These are phyloP conservation scores for Anagrus nilaparvatae DNA, from an alignment of 1,140 invertebrate species.

Conservation along the genomic window DNA sequence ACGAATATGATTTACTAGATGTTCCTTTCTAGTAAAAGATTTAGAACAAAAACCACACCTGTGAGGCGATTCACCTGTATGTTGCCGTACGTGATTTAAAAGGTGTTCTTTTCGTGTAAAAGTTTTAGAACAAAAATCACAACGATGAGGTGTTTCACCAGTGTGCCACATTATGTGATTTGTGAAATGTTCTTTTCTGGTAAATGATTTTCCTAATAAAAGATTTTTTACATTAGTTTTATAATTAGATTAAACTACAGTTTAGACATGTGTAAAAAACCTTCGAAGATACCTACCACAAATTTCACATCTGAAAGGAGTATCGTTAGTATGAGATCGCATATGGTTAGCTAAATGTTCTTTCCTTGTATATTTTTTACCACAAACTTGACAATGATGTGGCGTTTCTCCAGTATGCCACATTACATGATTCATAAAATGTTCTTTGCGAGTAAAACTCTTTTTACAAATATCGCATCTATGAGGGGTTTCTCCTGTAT, in stretches of 20 bases:
- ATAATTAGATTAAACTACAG: not conserved
- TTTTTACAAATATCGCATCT: conserved; percentile 63
- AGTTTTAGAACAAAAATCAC: conserved; percentile 74
- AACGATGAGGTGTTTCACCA: conserved; percentile 77
- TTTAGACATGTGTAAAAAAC: not conserved
- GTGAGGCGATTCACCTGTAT: conserved; percentile 73
- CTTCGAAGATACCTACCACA: conserved; percentile 48
- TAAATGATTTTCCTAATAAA: conserved; percentile 61
- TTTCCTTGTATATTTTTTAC: conserved; percentile 68
- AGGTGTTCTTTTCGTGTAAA: conserved; percentile 76
- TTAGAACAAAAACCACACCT: conserved; percentile 72
- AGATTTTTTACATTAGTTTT: not conserved
- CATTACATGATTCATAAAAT: conserved; percentile 55
- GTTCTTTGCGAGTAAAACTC: conserved; percentile 55
- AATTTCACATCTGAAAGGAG: conserved; percentile 67
- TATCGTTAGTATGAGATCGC: conserved; percentile 75
- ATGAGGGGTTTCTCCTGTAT: conserved; percentile 65
- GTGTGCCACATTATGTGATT: conserved; percentile 81
- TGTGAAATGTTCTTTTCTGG: conserved; percentile 74
- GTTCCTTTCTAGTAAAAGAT: conserved; percentile 73
- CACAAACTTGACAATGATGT: conserved; percentile 62
- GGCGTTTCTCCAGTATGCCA: conserved; percentile 64
- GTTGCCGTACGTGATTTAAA: conserved; percentile 72
- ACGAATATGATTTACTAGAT: conserved; percentile 66
- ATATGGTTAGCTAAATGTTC: conserved; percentile 68